Conservation (phyloP, 2,888 invertebrate genomes). For the Ormia ochracea region DNA sequence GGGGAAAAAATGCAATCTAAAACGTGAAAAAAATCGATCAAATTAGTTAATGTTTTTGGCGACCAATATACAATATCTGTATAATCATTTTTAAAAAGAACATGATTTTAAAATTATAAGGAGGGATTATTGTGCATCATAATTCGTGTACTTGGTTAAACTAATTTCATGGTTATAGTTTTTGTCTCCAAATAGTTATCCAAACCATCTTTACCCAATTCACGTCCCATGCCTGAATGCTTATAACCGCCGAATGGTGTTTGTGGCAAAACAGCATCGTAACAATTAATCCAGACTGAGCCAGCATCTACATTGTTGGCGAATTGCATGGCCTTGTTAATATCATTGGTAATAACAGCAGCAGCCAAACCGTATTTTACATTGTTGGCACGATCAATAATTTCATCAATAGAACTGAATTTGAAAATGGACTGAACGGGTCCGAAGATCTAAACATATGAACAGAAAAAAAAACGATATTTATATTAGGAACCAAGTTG, state of each 20-base stretch:
- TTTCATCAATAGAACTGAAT: conserved; percentile 84
- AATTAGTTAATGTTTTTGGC: too few relatives aligned
- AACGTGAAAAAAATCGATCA: too few relatives aligned
- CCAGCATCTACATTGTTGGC: conserved; percentile 87
- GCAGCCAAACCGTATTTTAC: conserved; percentile 89
- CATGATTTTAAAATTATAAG: neutral
- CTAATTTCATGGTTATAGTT: conserved; percentile 81
- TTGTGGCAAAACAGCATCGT: conserved; percentile 79
- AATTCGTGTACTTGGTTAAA: conserved; percentile 56
- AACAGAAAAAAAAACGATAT: neutral
- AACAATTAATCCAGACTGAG: conserved; percentile 84
- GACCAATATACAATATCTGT: too few relatives aligned
- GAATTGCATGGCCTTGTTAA: conserved; percentile 86
- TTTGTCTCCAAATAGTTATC: conserved; percentile 88
- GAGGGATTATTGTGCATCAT: conserved; percentile 3
- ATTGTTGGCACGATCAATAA: conserved; percentile 87
- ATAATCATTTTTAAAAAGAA: conserved; percentile 17
- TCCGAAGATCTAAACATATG: conserved; percentile 85
- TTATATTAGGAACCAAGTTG: too few relatives aligned
- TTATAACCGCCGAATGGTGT: conserved; percentile 94
- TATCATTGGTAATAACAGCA: conserved; percentile 87
- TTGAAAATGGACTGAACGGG: conserved; percentile 92
- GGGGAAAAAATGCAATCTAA: too few relatives aligned
- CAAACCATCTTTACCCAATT: conserved; percentile 87
- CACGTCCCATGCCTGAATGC: conserved; percentile 90